Evolutionary conservation across 2,888 invertebrate genomes (phyloP).

Genomic region (Drymonia ruficornis): DNA sequence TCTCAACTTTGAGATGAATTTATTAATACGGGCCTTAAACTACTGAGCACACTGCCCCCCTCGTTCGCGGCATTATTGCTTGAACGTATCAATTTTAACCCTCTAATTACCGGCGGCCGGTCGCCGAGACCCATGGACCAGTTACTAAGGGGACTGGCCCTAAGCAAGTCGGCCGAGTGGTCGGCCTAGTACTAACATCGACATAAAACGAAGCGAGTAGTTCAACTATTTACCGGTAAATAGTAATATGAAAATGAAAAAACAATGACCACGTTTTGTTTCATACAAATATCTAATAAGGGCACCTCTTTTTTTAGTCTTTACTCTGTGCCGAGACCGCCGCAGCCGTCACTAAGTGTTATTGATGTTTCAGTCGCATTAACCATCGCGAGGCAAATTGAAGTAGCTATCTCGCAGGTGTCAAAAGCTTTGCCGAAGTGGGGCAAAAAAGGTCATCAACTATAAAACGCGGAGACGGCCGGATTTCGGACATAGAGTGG

Average conservation of each 20-base stretch:
- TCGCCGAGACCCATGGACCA: slow-evolving; percentile 51
- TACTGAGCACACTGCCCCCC: slow-evolving; percentile 35
- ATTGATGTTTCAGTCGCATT: slow-evolving; percentile 71
- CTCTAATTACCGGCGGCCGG: slow-evolving; percentile 59
- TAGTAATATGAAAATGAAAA: no score
- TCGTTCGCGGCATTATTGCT: slow-evolving; percentile 40
- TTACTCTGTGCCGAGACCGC: no score
- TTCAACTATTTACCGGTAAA: no score
- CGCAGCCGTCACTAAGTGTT: slow-evolving; percentile 64
- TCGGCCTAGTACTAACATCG: no score
- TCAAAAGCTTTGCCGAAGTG: slow-evolving; percentile 75
- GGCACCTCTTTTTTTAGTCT: no score
- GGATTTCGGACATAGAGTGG: slow-evolving; percentile 55
- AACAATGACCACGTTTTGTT: no score
- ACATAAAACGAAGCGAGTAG: no score
- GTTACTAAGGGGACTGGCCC: no score
- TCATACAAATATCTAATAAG: no score
- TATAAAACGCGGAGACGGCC: slow-evolving; percentile 58
- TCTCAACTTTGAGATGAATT: no score
- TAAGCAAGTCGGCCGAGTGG: no score
- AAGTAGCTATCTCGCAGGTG: slow-evolving; percentile 76
- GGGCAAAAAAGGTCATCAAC: slow-evolving; percentile 80
- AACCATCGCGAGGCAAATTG: slow-evolving; percentile 67
- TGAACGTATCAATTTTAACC: slow-evolving; percentile 76
- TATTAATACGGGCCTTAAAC: no score